These are phyloP conservation scores for Drosophila jambulina DNA, from an alignment of 1,140 invertebrate genomes.

Conservation along the genomic window DNA sequence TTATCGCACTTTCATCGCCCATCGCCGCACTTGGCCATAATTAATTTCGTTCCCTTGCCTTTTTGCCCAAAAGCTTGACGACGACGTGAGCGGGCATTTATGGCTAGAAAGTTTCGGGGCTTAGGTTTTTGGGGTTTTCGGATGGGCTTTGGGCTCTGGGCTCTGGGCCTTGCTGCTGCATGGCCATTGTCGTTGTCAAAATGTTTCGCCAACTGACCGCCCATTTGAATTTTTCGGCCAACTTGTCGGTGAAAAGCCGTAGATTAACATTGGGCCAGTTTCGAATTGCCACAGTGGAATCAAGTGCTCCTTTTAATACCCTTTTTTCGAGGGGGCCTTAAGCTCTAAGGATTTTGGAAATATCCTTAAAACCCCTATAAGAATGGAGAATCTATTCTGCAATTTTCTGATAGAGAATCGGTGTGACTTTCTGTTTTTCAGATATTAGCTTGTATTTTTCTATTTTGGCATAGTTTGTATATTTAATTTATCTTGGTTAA, in stretches of 20 bases:
- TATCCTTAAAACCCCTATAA: not conserved
- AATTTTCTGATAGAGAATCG: not conserved
- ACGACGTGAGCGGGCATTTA: slow-evolving; percentile 67
- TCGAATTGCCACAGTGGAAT: slow-evolving; percentile 25
- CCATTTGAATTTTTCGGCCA: slow-evolving; percentile 67
- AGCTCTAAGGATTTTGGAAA: not conserved
- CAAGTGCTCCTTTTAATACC: not conserved
- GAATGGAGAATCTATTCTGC: too few species aligned
- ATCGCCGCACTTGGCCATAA: slow-evolving; percentile 72
- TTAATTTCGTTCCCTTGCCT: slow-evolving; percentile 69
- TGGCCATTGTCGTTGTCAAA: slow-evolving; percentile 59
- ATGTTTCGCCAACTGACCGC: slow-evolving; percentile 77
- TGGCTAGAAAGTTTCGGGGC: slow-evolving; percentile 68
- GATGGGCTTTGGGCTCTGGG: slow-evolving; percentile 38
- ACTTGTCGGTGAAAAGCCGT: slow-evolving; percentile 35
- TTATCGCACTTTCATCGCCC: slow-evolving; percentile 77
- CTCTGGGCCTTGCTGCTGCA: slow-evolving; percentile 17
- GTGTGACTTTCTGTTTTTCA: not conserved
- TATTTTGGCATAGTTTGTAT: not conserved
- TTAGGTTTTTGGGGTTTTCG: slow-evolving; percentile 42
- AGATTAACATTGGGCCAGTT: slow-evolving; percentile 35
- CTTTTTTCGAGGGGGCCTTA: not conserved
- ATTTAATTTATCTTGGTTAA: not conserved
- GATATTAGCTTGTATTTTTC: not conserved
- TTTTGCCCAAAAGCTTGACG: slow-evolving; percentile 30